Percentiles rank a stretch among this genome's conserved stretches.
These are phyloP conservation scores for Chrysolina americana DNA, from an alignment of 2,888 invertebrate genomes.

Conservation along the genomic window DNA sequence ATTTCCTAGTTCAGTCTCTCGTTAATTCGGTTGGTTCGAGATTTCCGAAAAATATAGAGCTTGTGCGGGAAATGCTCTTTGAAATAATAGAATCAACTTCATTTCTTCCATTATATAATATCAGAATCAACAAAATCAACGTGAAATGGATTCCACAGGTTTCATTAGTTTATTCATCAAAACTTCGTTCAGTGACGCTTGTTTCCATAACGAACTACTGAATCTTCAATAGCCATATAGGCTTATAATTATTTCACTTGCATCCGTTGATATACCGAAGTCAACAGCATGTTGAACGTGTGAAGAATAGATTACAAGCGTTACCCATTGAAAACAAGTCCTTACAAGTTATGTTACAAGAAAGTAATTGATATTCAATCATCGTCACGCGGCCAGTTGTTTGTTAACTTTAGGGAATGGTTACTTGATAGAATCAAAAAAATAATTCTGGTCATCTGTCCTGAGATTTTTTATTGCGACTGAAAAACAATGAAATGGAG, in stretches of 20 bases:
- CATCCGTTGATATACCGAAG: slow-evolving; percentile 1
- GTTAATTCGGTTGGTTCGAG: not conserved
- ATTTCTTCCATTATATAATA: too few relatives aligned
- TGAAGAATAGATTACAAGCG: slow-evolving; percentile 3
- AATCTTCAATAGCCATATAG: not conserved
- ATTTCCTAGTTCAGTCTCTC: not conserved
- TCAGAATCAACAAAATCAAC: too few relatives aligned
- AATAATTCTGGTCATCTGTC: slow-evolving; percentile 2
- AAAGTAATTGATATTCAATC: slow-evolving; percentile 17
- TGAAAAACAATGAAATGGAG: slow-evolving; percentile 14
- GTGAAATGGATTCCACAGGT: too few relatives aligned
- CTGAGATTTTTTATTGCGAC: slow-evolving; percentile 16
- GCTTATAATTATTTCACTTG: slow-evolving; percentile 9
- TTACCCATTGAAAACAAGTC: slow-evolving; percentile 7
- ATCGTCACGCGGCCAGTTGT: slow-evolving; percentile 16
- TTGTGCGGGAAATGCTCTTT: too few relatives aligned
- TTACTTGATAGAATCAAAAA: slow-evolving; percentile 11
- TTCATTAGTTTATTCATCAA: too few relatives aligned
- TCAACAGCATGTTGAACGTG: slow-evolving; percentile 2
- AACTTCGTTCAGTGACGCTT: too few relatives aligned
- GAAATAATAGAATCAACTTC: too few relatives aligned
- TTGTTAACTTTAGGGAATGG: slow-evolving; percentile 22
- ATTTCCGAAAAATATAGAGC: too few relatives aligned
- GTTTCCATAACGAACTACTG: not conserved
- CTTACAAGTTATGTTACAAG: slow-evolving; percentile 21